Conservation (phyloP, 2,797 vertebrate species). For the Ctenopoma multispine region DNA sequence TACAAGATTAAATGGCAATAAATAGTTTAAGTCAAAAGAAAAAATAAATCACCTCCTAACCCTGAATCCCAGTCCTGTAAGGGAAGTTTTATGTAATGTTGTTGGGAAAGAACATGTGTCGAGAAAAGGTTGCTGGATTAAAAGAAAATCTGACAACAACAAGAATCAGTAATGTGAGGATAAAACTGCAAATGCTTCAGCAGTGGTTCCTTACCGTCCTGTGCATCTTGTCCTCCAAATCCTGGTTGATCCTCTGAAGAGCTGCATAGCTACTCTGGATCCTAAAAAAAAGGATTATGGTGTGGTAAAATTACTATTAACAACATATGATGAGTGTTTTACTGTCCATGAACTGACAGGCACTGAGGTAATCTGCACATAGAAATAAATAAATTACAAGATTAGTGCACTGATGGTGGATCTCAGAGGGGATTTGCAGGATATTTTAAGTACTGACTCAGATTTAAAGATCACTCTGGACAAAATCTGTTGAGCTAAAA, state of each 20-base stretch:
- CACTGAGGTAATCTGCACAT: constrained; percentile 17
- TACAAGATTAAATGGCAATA: no score
- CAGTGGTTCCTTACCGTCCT: constrained; percentile 87
- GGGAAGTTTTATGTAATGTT: no score
- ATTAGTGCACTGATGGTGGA: not conserved
- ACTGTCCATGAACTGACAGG: constrained; percentile 14
- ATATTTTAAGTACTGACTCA: constrained; percentile 46
- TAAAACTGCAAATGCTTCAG: no score
- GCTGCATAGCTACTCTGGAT: constrained; percentile 96
- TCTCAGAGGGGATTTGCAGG: constrained; percentile 38
- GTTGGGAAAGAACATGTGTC: no score
- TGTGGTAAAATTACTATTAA: constrained; percentile 18
- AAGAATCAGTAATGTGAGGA: no score
- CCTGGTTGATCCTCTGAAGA: constrained; percentile 97
- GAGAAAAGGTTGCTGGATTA: no score
- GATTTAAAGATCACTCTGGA: constrained; percentile 47
- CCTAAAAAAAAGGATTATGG: constrained; percentile 75
- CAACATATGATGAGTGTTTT: constrained; percentile 17
- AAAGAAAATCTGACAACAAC: no score
- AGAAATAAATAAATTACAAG: constrained; percentile 26
- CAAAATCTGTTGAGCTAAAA: constrained; percentile 36
- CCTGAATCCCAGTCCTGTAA: no score
- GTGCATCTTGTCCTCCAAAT: constrained; percentile 95
- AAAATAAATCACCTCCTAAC: no score
- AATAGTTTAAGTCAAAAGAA: no score